These are phyloP conservation scores for Copsychus sechellarum DNA, from an alignment of 2,113 vertebrate species.

Conservation along the genomic window DNA sequence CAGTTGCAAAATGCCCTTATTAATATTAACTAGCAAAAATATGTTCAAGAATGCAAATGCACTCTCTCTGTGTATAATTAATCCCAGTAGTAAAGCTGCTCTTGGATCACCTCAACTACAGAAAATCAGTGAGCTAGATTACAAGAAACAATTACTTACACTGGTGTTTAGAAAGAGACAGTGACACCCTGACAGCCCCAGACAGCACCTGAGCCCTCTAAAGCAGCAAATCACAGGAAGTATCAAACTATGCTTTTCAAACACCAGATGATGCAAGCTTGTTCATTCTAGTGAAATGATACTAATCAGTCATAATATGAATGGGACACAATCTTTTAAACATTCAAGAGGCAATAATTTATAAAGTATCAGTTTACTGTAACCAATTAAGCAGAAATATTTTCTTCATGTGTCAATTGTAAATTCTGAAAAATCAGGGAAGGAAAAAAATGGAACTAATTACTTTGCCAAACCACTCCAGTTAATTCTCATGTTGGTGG, in stretches of 20 bases:
- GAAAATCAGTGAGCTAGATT: conserved; percentile 27
- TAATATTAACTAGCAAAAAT: conserved; percentile 29
- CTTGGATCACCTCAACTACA: conserved; percentile 7
- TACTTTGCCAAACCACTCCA: background rate
- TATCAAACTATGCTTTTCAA: background rate
- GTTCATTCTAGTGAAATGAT: background rate
- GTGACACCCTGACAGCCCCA: background rate
- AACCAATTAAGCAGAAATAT: conserved; percentile 28
- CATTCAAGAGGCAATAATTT: conserved; percentile 30
- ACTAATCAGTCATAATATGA: conserved; percentile 34
- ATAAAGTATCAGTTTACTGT: background rate
- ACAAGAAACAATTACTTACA: conserved; percentile 53
- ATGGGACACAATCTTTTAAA: background rate
- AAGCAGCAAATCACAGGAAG: conserved; percentile 23
- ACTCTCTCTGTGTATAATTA: conserved; percentile 5
- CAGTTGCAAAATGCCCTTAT: background rate
- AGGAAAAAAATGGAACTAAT: background rate
- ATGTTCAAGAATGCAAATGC: background rate
- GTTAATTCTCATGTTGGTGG: background rate
- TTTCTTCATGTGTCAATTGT: background rate
- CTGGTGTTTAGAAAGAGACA: conserved; percentile 14
- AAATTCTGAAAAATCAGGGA: background rate
- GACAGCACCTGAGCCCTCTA: background rate
- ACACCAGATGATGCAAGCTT: background rate
- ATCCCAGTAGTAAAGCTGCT: conserved; percentile 24